phyloP scores from a whole-genome alignment of 2,113 vertebrate genomes.

The Ivindomyrus marchei region DNA sequence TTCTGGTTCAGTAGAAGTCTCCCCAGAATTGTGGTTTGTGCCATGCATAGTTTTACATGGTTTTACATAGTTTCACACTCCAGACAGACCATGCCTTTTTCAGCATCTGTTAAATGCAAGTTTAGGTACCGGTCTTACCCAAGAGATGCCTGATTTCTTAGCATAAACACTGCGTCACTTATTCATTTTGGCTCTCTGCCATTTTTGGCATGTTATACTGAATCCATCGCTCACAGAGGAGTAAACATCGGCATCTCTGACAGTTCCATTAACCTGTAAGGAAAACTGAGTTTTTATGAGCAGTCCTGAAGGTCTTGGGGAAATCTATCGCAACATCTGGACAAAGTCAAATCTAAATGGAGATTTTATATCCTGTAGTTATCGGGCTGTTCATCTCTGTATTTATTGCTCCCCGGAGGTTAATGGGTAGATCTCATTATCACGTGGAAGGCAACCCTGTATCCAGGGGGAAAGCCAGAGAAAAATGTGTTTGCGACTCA shows the following conservation, averaged over 20 bases:
- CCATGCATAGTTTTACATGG: neutral
- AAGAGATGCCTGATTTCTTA: neutral
- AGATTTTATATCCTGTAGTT: neutral
- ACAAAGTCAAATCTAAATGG: slow-evolving; percentile 5
- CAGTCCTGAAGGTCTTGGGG: neutral
- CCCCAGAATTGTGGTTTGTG: neutral
- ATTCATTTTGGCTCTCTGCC: neutral
- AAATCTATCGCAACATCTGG: neutral
- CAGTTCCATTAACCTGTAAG: neutral
- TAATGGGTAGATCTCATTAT: neutral
- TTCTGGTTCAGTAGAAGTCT: neutral
- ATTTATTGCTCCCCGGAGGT: neutral
- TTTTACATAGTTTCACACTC: neutral
- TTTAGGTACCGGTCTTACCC: neutral
- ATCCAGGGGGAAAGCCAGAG: neutral
- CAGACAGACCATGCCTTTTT: neutral
- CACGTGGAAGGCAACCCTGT: neutral
- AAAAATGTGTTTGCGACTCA: neutral
- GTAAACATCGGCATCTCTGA: neutral
- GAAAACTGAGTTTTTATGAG: neutral
- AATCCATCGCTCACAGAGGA: neutral
- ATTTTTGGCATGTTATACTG: neutral
- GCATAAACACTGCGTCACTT: neutral
- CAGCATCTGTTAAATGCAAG: neutral
- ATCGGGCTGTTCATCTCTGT: neutral